A percentile compares a stretch with the other conserved stretches of the same genome.
Conservation (phyloP, 2,797 vertebrate genomes). For the Perdix hodgsoniae region DNA sequence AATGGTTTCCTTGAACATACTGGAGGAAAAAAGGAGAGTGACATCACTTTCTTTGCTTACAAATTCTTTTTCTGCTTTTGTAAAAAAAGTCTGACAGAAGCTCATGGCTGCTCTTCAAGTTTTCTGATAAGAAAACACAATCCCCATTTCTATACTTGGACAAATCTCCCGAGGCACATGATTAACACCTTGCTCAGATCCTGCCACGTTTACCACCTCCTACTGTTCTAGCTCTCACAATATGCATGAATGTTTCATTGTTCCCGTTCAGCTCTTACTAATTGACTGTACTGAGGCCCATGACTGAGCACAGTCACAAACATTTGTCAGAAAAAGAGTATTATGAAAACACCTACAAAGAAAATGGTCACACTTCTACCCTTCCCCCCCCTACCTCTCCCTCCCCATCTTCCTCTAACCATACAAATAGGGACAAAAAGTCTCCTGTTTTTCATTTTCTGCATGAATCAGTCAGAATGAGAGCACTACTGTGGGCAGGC, state of each 20-base stretch:
- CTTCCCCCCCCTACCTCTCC: not conserved
- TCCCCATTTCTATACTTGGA: constrained; percentile 4
- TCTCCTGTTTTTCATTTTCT: constrained; percentile 65
- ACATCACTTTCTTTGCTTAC: not conserved
- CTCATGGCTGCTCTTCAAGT: not conserved
- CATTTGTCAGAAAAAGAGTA: constrained; percentile 17
- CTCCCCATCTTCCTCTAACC: constrained; percentile 1
- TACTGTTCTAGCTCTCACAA: not conserved
- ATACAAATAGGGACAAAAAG: constrained; percentile 21
- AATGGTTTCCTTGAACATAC: not conserved
- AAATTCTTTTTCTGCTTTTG: not conserved
- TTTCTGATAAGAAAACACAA: constrained; percentile 23
- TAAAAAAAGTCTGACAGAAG: not conserved
- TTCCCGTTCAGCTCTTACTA: not conserved
- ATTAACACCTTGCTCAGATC: constrained; percentile 49
- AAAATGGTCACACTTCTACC: constrained; percentile 35
- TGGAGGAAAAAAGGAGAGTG: not conserved
- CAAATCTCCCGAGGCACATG: not conserved
- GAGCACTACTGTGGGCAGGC: not conserved
- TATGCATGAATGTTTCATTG: constrained; percentile 40
- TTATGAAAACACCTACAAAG: constrained; percentile 31
- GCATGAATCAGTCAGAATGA: constrained; percentile 60
- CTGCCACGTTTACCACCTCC: constrained; percentile 28
- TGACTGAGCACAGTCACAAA: constrained; percentile 19
- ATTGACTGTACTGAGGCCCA: not conserved